Evolutionary conservation across 2,888 invertebrate genomes (phyloP), one percentile per base, ranked within the genome.

Genomic region (Sinodicranocentrus sp.): DNA sequence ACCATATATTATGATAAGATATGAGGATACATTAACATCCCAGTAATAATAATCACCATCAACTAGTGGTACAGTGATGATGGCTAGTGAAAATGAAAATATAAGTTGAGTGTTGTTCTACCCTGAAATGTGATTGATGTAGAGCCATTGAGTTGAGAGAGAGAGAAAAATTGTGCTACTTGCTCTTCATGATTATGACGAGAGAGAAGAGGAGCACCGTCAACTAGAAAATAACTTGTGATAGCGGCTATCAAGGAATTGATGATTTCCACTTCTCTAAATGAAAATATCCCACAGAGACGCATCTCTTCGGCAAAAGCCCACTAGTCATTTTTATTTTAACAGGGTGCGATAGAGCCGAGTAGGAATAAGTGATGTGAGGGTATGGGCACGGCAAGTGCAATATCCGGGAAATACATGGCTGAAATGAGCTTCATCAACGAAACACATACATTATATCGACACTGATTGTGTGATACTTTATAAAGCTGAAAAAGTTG

Each of bases 371-470:
- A 17, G 28, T 61, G 21, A 13, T 3, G 61, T 13, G 25, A 26
- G 61, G 25, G 13, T 17, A 48, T 48, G 68, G 84, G 85, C 71
- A 79, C 76, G 84, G 84, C 84, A 79, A 87, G 78, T 85, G 87
- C 85, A 86, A 87, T 87, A 87, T 87, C 87, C 87, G 87, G 87
- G 87, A 87, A 87, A 87, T 85, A 83, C 85, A 80, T 84, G 59
- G 80, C 73, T 70, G 80, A 85, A 84, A 84, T 79, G 73, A 78
- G 77, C 67, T 78, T 68, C 78, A 77, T 70, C 75, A 83, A 48
- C 75, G 70, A 76, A 57, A 63, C 39, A 75, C 44, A 48, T 52
- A 52, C 70, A 48, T 73, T 82, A n/a, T n/a, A 82, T 82, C 80
- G 73, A 82, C 80, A 82, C 67, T 82, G 80, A 82, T 82, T 82